Base-by-base conservation (phyloP, 37 sponge, comb jelly and placozoan species). In the Beroe ovata region DNA sequence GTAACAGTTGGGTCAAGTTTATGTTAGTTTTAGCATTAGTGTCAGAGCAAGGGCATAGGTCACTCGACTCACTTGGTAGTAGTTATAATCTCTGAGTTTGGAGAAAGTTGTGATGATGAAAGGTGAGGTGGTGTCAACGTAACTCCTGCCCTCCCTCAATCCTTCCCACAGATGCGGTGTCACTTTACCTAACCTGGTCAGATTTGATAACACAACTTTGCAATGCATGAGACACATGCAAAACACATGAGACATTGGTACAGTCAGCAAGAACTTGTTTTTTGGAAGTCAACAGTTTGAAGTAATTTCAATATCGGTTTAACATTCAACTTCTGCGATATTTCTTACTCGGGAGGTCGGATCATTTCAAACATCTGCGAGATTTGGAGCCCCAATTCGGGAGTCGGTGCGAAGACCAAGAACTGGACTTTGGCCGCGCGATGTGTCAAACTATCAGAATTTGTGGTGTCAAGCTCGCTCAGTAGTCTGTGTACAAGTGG, bases 31-130 rank as follows among this genome's bases (percentile, higher is more conserved):
- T n/a, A n/a, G n/a, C n/a, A n/a, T n/a, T n/a, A n/a, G n/a, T n/a
- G n/a, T n/a, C n/a, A n/a, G n/a, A n/a, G n/a, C n/a, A n/a, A n/a
- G n/a, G n/a, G n/a, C n/a, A n/a, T n/a, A n/a, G n/a, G n/a, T n/a
- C n/a, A n/a, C 18, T 58, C 18, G 18, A 58, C 18, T 14, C 20
- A 77, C 41, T 54, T 77, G 4, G 42, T 42, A 39, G 54, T 77
- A 77, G 41, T 77, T 42, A 20, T 77, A 77, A 20, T 77, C 38
- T 42, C 84, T 39, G 22, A 77, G 84, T 77, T 77, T 77, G 11
- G 84, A 77, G 28, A 77, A 42, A n/a, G 84, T 77, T 23, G 84
- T 77, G 54, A 77, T 77, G 23, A 77, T 77, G 41, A 77, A 35
- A 77, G 84, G 84, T 77, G 84, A 77, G 23, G 84, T 77, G 0